Evolutionary conservation across 2,888 invertebrate species (phyloP).

Genomic region (Temnothorax unifasciatus): DNA sequence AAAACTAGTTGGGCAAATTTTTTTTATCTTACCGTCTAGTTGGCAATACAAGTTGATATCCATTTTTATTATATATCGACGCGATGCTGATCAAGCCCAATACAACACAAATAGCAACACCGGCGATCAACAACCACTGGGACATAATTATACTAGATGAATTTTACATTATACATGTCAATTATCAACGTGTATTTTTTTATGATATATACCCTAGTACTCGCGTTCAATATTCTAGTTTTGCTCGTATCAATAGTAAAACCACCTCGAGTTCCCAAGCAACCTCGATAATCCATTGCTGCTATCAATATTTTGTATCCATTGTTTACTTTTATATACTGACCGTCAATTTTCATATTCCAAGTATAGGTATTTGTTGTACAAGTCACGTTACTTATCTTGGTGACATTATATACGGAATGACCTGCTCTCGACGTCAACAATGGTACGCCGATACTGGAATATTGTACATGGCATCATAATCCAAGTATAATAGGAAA

Average conservation of each 20-base stretch:
- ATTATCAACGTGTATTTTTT: slow-evolving; percentile 7
- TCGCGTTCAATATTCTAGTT: slow-evolving; percentile 36
- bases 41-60: slow-evolving; percentile 5
- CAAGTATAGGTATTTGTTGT: slow-evolving; percentile 71
- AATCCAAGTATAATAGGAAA: not conserved
- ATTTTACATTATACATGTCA: not conserved
- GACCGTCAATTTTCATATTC: slow-evolving; percentile 60
- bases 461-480: slow-evolving; percentile 42
- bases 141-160: slow-evolving; percentile 41
- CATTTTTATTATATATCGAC: slow-evolving; percentile 37
- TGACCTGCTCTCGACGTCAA: slow-evolving; percentile 79
- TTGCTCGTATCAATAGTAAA: slow-evolving; percentile 2
- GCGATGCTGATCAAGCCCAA: slow-evolving; percentile 50
- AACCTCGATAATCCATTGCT: slow-evolving; percentile 75
- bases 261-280: slow-evolving; percentile 75
- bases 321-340: slow-evolving; percentile 56
- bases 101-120: slow-evolving; percentile 46
- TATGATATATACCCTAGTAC: slow-evolving; percentile 48
- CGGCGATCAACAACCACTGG: slow-evolving; percentile 55
- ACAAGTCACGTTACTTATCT: slow-evolving; percentile 72
- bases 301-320: slow-evolving; percentile 77
- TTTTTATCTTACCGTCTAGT: slow-evolving; percentile 34
- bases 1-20: not conserved
- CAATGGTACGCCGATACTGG: slow-evolving; percentile 79
- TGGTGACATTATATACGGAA: slow-evolving; percentile 80